Evolutionary conservation across 1,140 invertebrate species (phyloP).

Genomic region (Drosophila cardini): DNA sequence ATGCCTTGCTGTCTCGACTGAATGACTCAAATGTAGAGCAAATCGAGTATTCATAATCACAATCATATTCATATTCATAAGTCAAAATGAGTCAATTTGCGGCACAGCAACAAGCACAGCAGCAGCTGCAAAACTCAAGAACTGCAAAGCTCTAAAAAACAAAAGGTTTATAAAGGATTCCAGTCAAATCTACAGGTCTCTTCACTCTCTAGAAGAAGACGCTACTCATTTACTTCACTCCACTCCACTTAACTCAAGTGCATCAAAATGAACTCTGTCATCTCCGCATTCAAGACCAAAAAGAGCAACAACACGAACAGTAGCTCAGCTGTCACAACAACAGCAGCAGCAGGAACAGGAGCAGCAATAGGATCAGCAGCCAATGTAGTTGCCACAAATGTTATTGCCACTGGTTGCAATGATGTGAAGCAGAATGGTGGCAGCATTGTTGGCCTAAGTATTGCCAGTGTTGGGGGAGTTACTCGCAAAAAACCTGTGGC

Average conservation of each 20-base stretch:
- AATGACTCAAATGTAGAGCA: conserved; percentile 35
- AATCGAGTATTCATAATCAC: conserved; percentile 8
- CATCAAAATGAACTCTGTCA: conserved; percentile 84
- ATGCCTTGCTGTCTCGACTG: conserved; percentile 13
- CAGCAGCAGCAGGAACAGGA: conserved; percentile 44
- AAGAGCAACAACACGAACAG: conserved; percentile 58
- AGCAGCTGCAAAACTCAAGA: conserved; percentile 2
- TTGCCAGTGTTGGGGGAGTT: conserved; percentile 58
- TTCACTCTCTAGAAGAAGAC: neutral
- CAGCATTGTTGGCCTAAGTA: conserved; percentile 48
- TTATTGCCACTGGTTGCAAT: neutral
- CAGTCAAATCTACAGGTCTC: neutral
- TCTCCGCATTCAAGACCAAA: conserved; percentile 84
- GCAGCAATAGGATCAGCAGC: conserved; percentile 9
- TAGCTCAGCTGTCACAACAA: conserved; percentile 55
- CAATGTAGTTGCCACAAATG: conserved; percentile 10
- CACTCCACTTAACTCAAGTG: neutral
- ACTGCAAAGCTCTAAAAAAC: conserved; percentile 11
- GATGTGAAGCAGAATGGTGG: conserved; percentile 36
- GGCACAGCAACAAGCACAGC: conserved; percentile 4
- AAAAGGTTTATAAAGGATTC: neutral
- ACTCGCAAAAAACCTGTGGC: conserved; percentile 66
- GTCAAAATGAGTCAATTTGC: conserved; percentile 29
- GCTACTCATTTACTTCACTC: neutral
- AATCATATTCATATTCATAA: neutral